Evolutionary conservation across 2,797 vertebrate genomes (phyloP).

Genomic region (Squalus acanthias): DNA sequence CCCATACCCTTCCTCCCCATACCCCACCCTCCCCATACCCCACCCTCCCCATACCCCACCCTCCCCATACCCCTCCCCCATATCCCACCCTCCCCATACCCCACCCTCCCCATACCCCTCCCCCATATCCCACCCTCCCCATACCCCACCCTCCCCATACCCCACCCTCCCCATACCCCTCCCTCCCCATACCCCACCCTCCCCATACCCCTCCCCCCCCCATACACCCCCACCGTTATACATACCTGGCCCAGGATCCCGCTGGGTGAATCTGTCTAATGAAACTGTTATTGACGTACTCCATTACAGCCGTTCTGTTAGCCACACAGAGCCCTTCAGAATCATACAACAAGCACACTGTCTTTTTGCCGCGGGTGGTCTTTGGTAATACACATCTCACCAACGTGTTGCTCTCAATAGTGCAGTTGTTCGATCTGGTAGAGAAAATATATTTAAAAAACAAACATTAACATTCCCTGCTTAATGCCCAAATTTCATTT

Average conservation of each 20-base stretch:
- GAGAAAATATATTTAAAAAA: neutral
- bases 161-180: too few species aligned
- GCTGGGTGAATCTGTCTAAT: neutral
- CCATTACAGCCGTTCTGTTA: neutral
- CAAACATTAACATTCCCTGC: neutral
- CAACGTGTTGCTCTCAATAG: neutral
- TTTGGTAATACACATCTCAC: neutral
- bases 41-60: too few species aligned
- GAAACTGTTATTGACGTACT: neutral
- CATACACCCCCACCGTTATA: neutral
- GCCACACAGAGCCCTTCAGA: neutral
- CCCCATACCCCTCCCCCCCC: too few species aligned
- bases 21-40: too few species aligned
- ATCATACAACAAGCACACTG: constrained; percentile 12
- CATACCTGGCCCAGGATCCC: neutral
- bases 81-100: too few species aligned
- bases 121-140: too few species aligned
- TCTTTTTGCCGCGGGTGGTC: neutral
- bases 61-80: too few species aligned
- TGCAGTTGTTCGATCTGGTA: neutral
- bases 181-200: too few species aligned
- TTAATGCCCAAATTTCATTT: neutral
- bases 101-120: too few species aligned
- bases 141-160: too few species aligned
- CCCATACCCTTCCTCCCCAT: too few species aligned